phyloP scores from a whole-genome alignment of 30 jellyfish, hydroid and myxozoan genomes.

The Phacellophora camtschatica region DNA sequence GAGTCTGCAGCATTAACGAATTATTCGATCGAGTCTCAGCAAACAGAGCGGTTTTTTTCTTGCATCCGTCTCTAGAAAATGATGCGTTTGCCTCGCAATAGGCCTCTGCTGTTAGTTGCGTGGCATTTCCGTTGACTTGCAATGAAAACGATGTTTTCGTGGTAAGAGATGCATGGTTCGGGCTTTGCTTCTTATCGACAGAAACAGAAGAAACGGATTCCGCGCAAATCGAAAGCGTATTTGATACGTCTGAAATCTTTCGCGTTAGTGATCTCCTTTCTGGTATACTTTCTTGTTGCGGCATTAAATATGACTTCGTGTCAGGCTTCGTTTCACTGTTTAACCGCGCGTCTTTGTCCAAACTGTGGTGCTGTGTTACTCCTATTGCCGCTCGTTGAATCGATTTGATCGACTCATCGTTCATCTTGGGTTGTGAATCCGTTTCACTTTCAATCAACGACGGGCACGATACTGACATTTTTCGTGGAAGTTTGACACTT shows the following conservation, averaged over 20 bases:
- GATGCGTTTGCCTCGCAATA: constrained; percentile 63
- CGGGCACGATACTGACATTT: constrained; percentile 54
- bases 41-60: not conserved
- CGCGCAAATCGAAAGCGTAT: constrained; percentile 77
- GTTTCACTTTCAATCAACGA: constrained; percentile 30
- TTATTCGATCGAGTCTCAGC: constrained; percentile 48
- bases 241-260: constrained; percentile 44
- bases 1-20: constrained; percentile 41
- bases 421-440: constrained; percentile 19
- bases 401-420: constrained; percentile 17
- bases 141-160: constrained; percentile 87
- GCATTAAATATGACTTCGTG: constrained; percentile 17
- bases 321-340: not conserved
- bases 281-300: constrained; percentile 1
- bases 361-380: constrained; percentile 12
- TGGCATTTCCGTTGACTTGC: constrained; percentile 69
- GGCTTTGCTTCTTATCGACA: constrained; percentile 49
- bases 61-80: constrained; percentile 19
- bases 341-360: constrained; percentile 15
- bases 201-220: constrained; percentile 75
- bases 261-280: not conserved
- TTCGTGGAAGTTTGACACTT: not conserved
- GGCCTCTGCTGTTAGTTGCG: constrained; percentile 48
- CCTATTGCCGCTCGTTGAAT: constrained; percentile 4
- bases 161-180: constrained; percentile 55